Evolutionary conservation across 1,140 invertebrate genomes (phyloP).

Genomic region (Notospermus geniculatus): DNA sequence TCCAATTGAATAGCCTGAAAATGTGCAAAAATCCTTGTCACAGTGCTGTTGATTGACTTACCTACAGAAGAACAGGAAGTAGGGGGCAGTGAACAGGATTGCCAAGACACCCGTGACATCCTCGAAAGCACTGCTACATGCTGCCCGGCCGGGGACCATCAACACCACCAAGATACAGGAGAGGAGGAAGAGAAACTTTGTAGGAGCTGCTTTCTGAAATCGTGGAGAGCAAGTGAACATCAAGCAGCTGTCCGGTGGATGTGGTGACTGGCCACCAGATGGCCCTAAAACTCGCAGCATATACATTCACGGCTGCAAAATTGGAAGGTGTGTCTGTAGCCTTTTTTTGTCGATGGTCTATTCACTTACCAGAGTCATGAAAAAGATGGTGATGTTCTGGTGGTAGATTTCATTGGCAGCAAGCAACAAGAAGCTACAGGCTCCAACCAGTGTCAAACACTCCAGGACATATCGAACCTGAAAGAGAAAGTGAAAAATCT

Average conservation of each 20-base stretch:
- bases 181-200: constrained; percentile 88
- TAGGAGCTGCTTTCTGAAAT: constrained; percentile 78
- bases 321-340: neutral
- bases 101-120: constrained; percentile 90
- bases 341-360: constrained; percentile 8
- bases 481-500: constrained; percentile 15
- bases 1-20: no score
- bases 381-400: constrained; percentile 50
- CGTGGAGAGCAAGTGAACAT: constrained; percentile 8
- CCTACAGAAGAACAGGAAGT: constrained; percentile 98
- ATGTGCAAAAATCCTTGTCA: no score
- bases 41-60: no score
- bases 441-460: constrained; percentile 40
- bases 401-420: constrained; percentile 53
- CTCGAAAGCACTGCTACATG: constrained; percentile 71
- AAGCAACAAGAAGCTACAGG: constrained; percentile 46
- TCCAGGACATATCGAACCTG: constrained; percentile 50
- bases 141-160: constrained; percentile 78
- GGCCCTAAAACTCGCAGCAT: no score
- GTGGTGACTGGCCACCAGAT: no score
- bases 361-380: constrained; percentile 47
- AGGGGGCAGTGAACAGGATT: constrained; percentile 92
- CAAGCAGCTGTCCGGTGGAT: no score
- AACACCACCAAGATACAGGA: constrained; percentile 83
- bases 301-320: neutral